These are phyloP conservation scores for Hormaphis cornu DNA, from an alignment of 1,140 invertebrate species.

Conservation along the genomic window DNA sequence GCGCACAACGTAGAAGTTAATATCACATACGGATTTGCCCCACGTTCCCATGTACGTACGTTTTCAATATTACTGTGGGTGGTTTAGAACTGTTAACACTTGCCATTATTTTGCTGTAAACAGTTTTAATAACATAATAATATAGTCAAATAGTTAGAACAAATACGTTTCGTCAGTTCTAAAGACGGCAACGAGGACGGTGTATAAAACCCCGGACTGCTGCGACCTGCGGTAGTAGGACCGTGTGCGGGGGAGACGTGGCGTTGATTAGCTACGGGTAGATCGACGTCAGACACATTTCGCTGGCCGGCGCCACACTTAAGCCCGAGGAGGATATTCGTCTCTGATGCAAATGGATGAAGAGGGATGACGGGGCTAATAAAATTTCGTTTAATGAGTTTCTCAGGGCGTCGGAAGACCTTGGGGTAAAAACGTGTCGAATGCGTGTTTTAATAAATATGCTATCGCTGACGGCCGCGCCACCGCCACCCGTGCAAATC, in stretches of 20 bases:
- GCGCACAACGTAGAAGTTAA: too few species aligned
- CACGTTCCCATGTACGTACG: too few species aligned
- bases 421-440: constrained; percentile 5
- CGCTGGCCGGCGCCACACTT: constrained; percentile 3
- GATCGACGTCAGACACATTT: constrained; percentile 11
- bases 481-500: not conserved
- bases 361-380: not conserved
- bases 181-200: too few species aligned
- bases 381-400: constrained; percentile 27
- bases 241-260: not conserved
- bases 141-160: too few species aligned
- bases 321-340: not conserved
- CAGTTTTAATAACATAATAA: too few species aligned
- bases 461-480: not conserved
- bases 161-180: too few species aligned
- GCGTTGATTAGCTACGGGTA: constrained; percentile 6
- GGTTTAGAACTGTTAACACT: too few species aligned
- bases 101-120: too few species aligned
- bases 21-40: too few species aligned
- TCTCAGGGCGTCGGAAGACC: not conserved
- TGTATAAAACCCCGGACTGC: too few species aligned
- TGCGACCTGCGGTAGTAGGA: too few species aligned
- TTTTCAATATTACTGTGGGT: too few species aligned
- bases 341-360: not conserved
- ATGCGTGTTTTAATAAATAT: constrained; percentile 11